phyloP scores from a whole-genome alignment of 1,140 invertebrate species.

The Macrobrachium nipponense region DNA sequence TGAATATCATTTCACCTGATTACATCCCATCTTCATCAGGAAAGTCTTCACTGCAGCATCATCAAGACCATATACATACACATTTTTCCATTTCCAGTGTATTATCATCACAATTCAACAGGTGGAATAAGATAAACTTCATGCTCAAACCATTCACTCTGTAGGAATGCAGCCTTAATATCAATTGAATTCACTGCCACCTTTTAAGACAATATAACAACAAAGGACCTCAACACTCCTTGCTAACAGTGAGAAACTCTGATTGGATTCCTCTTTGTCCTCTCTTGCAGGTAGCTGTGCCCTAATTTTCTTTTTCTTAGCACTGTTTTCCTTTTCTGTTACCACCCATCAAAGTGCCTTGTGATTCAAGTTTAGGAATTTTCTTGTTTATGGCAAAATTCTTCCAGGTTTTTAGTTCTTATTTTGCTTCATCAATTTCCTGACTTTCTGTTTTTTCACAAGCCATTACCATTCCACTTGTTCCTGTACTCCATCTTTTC shows the following conservation, averaged over 20 bases:
- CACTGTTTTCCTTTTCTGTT: slow-evolving; percentile 20
- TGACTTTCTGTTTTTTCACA: too few species aligned
- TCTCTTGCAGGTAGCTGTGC: slow-evolving; percentile 17
- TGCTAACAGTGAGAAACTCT: slow-evolving; percentile 23
- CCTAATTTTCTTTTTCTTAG: slow-evolving; percentile 22
- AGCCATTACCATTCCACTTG: slow-evolving; percentile 4
- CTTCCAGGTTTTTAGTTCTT: slow-evolving; percentile 18
- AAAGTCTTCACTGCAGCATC: neutral
- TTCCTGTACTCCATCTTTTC: slow-evolving; percentile 21
- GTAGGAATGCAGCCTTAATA: slow-evolving; percentile 6
- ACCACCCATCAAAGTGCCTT: slow-evolving; percentile 11
- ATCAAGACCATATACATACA: neutral
- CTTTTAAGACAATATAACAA: slow-evolving; percentile 16
- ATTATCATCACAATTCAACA: neutral
- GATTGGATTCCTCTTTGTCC: slow-evolving; percentile 17
- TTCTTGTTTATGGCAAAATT: slow-evolving; percentile 2
- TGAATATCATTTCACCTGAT: neutral
- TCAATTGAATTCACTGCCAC: slow-evolving; percentile 28
- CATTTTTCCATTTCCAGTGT: neutral
- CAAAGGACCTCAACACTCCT: slow-evolving; percentile 25
- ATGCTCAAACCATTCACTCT: neutral
- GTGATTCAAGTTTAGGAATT: slow-evolving; percentile 4
- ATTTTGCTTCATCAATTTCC: too few species aligned
- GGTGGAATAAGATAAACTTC: too few species aligned
- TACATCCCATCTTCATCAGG: too few species aligned